Evolutionary conservation across 2,888 invertebrate species (phyloP).

Genomic region (Chymomyza fuscimana): DNA sequence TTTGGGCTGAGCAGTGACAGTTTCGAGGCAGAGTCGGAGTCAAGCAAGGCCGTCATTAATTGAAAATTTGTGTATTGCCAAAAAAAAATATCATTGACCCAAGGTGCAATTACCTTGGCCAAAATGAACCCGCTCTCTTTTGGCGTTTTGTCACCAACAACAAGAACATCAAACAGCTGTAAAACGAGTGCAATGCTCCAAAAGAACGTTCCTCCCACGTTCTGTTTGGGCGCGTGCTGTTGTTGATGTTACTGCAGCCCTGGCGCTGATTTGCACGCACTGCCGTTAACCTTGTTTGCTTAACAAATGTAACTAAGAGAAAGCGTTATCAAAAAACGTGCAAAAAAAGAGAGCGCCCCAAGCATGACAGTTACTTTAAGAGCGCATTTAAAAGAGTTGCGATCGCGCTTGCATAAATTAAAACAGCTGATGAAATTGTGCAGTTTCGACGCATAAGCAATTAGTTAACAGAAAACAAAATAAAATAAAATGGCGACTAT

Average conservation of each 20-base stretch:
- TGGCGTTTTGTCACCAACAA: background rate
- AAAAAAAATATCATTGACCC: constrained; percentile 62
- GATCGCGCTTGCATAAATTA: constrained; percentile 62
- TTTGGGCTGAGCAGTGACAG: constrained; percentile 12
- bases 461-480: constrained; percentile 16
- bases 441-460: constrained; percentile 60
- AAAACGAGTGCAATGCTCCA: constrained; percentile 38
- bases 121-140: constrained; percentile 15
- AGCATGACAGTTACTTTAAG: constrained; percentile 4
- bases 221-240: constrained; percentile 5
- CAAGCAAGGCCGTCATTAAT: constrained; percentile 16
- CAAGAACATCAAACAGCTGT: constrained; percentile 4
- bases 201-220: constrained; percentile 6
- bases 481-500: background rate
- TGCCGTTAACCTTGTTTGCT: constrained; percentile 53
- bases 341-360: background rate
- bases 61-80: constrained; percentile 15
- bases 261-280: constrained; percentile 21
- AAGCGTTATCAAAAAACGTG: background rate
- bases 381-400: constrained; percentile 2
- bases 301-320: background rate
- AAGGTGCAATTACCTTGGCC: constrained; percentile 65
- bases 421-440: constrained; percentile 70
- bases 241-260: constrained; percentile 26
- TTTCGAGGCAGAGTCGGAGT: background rate